Evolutionary conservation across 2,113 vertebrate genomes (phyloP).

Genomic region (Eidolon helvum): DNA sequence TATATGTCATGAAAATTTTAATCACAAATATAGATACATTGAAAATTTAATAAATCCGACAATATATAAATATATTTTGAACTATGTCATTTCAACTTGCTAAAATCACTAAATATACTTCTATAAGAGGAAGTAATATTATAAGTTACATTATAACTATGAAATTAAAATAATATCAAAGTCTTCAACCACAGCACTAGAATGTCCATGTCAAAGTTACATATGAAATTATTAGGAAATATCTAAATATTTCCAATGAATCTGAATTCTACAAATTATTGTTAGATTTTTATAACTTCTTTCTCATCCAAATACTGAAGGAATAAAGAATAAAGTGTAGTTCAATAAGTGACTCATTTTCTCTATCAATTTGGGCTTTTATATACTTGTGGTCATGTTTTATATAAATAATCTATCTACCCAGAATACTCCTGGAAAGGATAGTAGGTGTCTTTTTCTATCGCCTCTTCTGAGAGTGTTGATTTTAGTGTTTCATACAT

Average conservation of each 20-base stretch:
- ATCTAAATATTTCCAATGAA: background rate
- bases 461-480: background rate
- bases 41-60: background rate
- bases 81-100: background rate
- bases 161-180: background rate
- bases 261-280: background rate
- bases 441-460: background rate
- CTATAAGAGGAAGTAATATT: background rate
- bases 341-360: background rate
- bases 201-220: background rate
- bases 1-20: background rate
- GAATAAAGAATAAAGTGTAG: background rate
- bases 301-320: background rate
- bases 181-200: background rate
- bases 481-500: background rate
- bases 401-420: background rate
- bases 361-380: background rate
- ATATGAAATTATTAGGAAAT: background rate
- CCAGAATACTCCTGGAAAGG: background rate
- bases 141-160: background rate
- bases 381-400: background rate
- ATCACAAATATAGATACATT: background rate
- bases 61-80: background rate
- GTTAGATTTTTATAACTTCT: background rate
- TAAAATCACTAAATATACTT: background rate